Evolutionary conservation across 2,113 vertebrate genomes (phyloP).

Genomic region (Xiphias gladius): DNA sequence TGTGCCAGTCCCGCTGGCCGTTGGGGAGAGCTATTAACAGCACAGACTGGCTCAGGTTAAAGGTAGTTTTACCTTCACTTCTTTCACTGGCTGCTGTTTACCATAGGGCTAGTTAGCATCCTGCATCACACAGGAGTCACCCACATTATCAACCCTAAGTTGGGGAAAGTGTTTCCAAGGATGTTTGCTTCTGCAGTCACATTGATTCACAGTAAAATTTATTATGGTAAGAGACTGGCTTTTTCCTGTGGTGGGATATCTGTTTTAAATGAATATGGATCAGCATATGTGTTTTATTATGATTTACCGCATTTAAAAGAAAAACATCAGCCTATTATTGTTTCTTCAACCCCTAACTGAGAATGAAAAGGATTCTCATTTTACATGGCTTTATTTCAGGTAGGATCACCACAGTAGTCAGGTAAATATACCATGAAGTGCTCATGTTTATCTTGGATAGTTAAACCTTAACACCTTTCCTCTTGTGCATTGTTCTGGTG

Average conservation of each 20-base stretch:
- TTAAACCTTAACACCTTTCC: slow-evolving; percentile 43
- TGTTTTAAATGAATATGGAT: slow-evolving; percentile 50
- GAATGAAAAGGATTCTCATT: neutral
- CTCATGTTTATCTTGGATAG: slow-evolving; percentile 37
- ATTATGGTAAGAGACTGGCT: slow-evolving; percentile 3
- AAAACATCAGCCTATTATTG: no score
- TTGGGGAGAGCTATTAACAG: slow-evolving; percentile 70
- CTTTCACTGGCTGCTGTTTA: slow-evolving; percentile 30
- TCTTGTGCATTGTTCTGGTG: slow-evolving; percentile 54
- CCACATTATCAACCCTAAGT: neutral
- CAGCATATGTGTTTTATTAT: slow-evolving; percentile 51
- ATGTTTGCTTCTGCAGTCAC: slow-evolving; percentile 15
- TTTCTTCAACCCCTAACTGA: slow-evolving; percentile 20
- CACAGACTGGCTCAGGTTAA: slow-evolving; percentile 60
- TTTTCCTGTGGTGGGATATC: slow-evolving; percentile 23
- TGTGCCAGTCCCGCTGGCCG: slow-evolving; percentile 58
- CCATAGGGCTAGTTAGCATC: slow-evolving; percentile 27
- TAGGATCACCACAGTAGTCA: neutral
- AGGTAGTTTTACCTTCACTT: slow-evolving; percentile 57
- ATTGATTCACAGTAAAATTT: slow-evolving; percentile 15
- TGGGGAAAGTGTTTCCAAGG: slow-evolving; percentile 5
- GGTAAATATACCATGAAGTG: slow-evolving; percentile 12
- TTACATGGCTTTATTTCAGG: slow-evolving; percentile 13
- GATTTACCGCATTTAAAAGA: slow-evolving; percentile 35
- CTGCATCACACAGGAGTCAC: slow-evolving; percentile 32